phyloP scores from a whole-genome alignment of 2,113 vertebrate genomes.

The Rhinoderma darwinii region DNA sequence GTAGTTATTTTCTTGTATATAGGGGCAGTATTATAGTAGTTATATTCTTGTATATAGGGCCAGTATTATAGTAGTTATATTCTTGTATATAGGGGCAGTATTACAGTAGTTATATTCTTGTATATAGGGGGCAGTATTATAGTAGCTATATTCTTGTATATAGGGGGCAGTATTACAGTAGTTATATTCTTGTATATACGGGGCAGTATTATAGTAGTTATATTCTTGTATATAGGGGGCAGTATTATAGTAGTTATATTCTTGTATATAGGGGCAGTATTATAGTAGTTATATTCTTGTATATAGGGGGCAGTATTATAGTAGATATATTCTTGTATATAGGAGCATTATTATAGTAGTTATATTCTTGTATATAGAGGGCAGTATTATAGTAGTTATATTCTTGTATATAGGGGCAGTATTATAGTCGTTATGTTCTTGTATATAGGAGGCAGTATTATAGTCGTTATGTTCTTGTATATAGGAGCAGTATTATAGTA shows the following conservation, averaged over 20 bases:
- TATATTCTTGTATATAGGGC: background rate
- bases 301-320: background rate
- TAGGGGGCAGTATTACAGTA: slow-evolving; percentile 8
- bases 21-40: slow-evolving; percentile 4
- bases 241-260: slow-evolving; percentile 16
- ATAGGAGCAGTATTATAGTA: slow-evolving; percentile 1
- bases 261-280: background rate
- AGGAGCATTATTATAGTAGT: background rate
- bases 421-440: slow-evolving; percentile 4
- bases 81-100: background rate
- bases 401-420: background rate
- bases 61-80: slow-evolving; percentile 15
- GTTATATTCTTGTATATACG: slow-evolving; percentile 7
- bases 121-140: background rate
- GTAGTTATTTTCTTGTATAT: slow-evolving; percentile 7
- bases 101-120: background rate
- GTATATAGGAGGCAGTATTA: background rate
- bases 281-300: background rate
- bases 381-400: slow-evolving; percentile 25
- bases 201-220: slow-evolving; percentile 5
- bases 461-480: background rate
- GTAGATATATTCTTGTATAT: slow-evolving; percentile 7
- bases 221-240: background rate
- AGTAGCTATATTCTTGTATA: slow-evolving; percentile 8
- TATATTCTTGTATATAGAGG: background rate